Evolutionary conservation across 30 jellyfish, hydroid and myxozoan species (phyloP).

Genomic region (Catostylus mosaicus): DNA sequence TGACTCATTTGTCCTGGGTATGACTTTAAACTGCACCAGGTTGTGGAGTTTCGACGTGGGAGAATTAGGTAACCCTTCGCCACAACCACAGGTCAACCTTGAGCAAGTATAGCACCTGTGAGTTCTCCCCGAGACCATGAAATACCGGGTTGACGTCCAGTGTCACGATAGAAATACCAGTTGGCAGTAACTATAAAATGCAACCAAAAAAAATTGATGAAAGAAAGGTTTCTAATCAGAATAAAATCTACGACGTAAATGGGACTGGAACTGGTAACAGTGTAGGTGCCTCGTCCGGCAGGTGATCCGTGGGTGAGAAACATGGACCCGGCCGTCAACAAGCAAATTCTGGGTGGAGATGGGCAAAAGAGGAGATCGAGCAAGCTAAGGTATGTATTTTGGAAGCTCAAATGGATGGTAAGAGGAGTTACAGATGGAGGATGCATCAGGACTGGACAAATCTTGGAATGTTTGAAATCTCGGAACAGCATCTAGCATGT

Average conservation of each 20-base stretch:
- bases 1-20: conserved; percentile 7
- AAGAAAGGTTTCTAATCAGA: conserved; percentile 7
- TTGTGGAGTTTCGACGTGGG: no score
- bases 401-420: conserved; percentile 7
- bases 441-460: neutral
- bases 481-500: neutral
- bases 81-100: conserved; percentile 31
- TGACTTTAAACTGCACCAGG: conserved; percentile 18
- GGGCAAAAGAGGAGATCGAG: neutral
- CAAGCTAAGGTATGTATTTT: neutral
- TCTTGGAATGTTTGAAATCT: neutral
- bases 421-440: neutral
- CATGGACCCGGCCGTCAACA: conserved; percentile 25
- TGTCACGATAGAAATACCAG: conserved; percentile 25
- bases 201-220: neutral
- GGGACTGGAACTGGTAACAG: conserved; percentile 21
- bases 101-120: conserved; percentile 33
- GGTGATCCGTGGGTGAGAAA: conserved; percentile 21
- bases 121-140: conserved; percentile 66
- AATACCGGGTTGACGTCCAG: conserved; percentile 63
- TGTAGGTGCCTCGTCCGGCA: conserved; percentile 33
- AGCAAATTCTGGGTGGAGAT: neutral
- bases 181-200: neutral
- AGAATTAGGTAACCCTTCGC: conserved; percentile 24
- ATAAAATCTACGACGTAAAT: conserved; percentile 1